Base-by-base conservation (phyloP, 2,113 vertebrate species). In the Lophura nycthemera region DNA sequence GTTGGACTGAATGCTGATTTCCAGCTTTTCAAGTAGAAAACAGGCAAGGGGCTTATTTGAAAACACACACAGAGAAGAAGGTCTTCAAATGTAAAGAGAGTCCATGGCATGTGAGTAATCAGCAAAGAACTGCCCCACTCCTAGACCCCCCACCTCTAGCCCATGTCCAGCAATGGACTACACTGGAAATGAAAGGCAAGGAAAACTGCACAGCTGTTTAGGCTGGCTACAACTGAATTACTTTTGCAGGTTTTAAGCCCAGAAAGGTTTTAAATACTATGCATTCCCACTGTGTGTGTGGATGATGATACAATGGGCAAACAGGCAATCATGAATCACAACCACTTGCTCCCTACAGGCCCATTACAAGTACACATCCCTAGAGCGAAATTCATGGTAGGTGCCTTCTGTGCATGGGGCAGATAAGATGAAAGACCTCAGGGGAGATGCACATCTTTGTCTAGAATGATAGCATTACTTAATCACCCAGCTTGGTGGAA, bases 221-320 rank as follows among this genome's bases (percentile, higher is more conserved):
- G 73, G 45, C 16, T 61, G 67, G 42, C 21, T 87, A 82, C 40
- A 87, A 93, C 66, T 22, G 32, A 89, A 85, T 16, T 20, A 64
- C 16, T 79, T 29, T 25, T 47, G 27, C 27, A 65, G 63, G 54
- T 70, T 91, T 88, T 73, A 89, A 92, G 30, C 27, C 67, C 63
- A 70, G 40, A 70, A 92, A 84, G 43, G 34, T 67, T 93, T 90
- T 52, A 45, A 83, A 84, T 16, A 6, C 14, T 57, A 13, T 22
- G 5, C 48, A 54, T 79, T 92, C 89, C 45, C 10, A 25, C 19
- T 13, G 15, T 11, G 13, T 38, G 59, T 6, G 34, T 48, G 34
- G 45, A 42, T 0, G 0, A 36, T 22, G 64, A 79, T 38, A 71
- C 42, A 71, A 27, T 0, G 0, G 29, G 27, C 0, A 0, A 0